A percentile compares a stretch with the other conserved stretches of the same genome.
phyloP scores from a whole-genome alignment of 2,113 vertebrate genomes.

The Condylura cristata region DNA sequence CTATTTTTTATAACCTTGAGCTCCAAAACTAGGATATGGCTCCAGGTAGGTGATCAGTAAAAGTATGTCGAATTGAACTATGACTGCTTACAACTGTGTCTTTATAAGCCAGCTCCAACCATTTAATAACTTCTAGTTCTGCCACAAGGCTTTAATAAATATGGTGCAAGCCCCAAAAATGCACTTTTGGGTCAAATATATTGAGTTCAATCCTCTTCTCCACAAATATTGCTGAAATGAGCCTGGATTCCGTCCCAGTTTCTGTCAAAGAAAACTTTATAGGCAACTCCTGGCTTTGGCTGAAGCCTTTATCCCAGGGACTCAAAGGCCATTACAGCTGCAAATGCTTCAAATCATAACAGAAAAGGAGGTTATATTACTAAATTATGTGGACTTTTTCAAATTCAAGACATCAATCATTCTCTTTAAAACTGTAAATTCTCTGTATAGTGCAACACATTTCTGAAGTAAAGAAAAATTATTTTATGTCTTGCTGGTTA shows the following conservation, averaged over 20 bases:
- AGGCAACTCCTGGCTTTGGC: slow-evolving; percentile 76
- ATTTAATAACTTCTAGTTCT: slow-evolving; percentile 78
- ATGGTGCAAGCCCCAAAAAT: slow-evolving; percentile 77
- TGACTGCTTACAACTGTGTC: slow-evolving; percentile 63
- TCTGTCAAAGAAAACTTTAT: slow-evolving; percentile 79
- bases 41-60: slow-evolving; percentile 69
- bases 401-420: slow-evolving; percentile 59
- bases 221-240: slow-evolving; percentile 82
- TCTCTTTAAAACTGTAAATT: slow-evolving; percentile 62
- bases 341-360: slow-evolving; percentile 69
- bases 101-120: slow-evolving; percentile 70
- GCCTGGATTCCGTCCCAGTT: slow-evolving; percentile 79
- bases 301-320: slow-evolving; percentile 64
- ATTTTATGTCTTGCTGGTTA: slow-evolving; percentile 20
- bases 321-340: slow-evolving; percentile 69
- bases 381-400: slow-evolving; percentile 63
- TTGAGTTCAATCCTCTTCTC: slow-evolving; percentile 80
- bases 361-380: slow-evolving; percentile 64
- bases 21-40: not conserved
- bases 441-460: slow-evolving; percentile 44
- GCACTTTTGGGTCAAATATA: slow-evolving; percentile 81
- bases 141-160: slow-evolving; percentile 81
- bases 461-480: slow-evolving; percentile 58
- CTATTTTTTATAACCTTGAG: not conserved
- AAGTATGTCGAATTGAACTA: slow-evolving; percentile 58